These are phyloP conservation scores for Drosophila infuscata DNA, from an alignment of 2,888 invertebrate genomes.

Conservation along the genomic window DNA sequence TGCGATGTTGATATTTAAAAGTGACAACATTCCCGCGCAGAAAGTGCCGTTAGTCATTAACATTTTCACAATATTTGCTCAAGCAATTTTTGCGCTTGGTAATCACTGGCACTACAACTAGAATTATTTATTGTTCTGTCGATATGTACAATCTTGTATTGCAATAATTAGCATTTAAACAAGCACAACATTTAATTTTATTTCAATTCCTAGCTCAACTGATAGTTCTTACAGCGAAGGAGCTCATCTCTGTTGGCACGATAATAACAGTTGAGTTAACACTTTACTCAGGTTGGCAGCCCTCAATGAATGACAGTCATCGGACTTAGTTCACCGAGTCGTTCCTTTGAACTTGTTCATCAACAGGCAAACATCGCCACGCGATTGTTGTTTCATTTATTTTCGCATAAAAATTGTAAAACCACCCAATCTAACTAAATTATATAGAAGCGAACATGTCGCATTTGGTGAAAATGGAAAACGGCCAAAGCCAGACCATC, in stretches of 20 bases:
- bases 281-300: constrained; percentile 1
- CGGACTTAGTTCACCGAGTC: constrained; percentile 9
- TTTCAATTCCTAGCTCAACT: not conserved
- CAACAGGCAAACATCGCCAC: constrained; percentile 45
- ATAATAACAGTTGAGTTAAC: not conserved
- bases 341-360: constrained; percentile 20
- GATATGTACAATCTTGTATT: not conserved
- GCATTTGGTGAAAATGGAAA: constrained; percentile 85
- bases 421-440: constrained; percentile 2
- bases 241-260: not conserved
- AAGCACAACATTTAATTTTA: not conserved
- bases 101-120: not conserved
- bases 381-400: constrained; percentile 49
- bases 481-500: constrained; percentile 87
- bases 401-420: constrained; percentile 30
- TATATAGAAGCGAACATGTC: constrained; percentile 71
- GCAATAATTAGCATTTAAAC: fast-evolving
- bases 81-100: not conserved
- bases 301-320: not conserved
- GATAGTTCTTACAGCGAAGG: not conserved
- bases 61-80: not conserved
- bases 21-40: not conserved
- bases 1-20: not conserved
- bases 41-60: not conserved
- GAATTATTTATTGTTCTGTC: not conserved